Base-by-base conservation (phyloP, 2,113 vertebrate species). In the Ictalurus furcatus region DNA sequence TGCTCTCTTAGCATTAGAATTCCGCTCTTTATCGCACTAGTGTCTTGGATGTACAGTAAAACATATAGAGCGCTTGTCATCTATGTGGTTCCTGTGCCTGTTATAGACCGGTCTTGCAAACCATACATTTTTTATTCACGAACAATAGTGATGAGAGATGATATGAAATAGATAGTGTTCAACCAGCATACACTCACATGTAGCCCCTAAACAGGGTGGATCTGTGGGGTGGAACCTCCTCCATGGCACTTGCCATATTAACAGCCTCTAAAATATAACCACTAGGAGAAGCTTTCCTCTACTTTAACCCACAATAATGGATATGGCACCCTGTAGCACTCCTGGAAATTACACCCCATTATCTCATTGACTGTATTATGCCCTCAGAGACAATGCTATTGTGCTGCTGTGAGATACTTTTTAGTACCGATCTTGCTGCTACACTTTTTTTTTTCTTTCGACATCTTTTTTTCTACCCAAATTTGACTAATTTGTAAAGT, bases 271-370 rank as follows among this genome's bases (percentile, higher is more conserved):
- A 34, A 61, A 58, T 82, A 58, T 82, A 78, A 78, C 34, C 23
- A 52, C 12, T 5, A 52, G 40, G 16, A 34, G 30, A 59, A 40
- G 56, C 17, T 83, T 61, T 83, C 11, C 11, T 3, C 30, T 37
- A 37, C 30, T 83, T 83, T 59, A 59, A 83, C 30, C 81, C 8
- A 61, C 19, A 61, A 40, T 61, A 83, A 83, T 83, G 61, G 56
- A 30, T 9, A 40, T 83, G 56, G 56, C 17, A 83, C 30, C 34
- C 81, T 83, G n/a, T 61, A 23, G 56, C 81, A 40, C n/a, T 11
- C 30, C 30, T 34, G 58, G 19, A 83, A 83, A 83, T 61, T 83
- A 61, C 34, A 25, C 56, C 9, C 81, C 81, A 83, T 83, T 83
- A 61, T 82, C 56, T 59, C 56, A 59, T 23, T 82, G 80, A 82